phyloP scores from a whole-genome alignment of 1,140 invertebrate genomes.

The Nomia melanderi region DNA sequence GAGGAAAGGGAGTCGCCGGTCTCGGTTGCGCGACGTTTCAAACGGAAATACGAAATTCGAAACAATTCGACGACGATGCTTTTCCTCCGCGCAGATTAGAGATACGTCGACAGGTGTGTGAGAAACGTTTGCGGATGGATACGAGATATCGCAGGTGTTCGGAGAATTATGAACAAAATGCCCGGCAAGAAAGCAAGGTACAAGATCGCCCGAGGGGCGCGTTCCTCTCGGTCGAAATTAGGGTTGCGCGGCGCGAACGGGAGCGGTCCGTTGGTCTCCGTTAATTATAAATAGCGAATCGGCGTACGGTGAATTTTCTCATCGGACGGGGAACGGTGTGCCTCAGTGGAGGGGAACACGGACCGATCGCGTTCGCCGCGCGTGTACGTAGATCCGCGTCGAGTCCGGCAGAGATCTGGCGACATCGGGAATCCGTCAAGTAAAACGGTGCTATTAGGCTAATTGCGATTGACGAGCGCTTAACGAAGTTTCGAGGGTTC shows the following conservation, averaged over 20 bases:
- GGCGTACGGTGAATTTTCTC: too few species aligned
- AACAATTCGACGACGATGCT: neutral
- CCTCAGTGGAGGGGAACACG: neutral
- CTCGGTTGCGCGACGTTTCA: neutral
- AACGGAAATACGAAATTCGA: neutral
- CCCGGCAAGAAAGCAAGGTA: slow-evolving; percentile 65
- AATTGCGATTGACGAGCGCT: slow-evolving; percentile 32
- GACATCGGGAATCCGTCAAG: slow-evolving; percentile 34
- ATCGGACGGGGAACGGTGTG: neutral
- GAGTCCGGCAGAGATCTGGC: slow-evolving; percentile 54
- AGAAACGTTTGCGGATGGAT: slow-evolving; percentile 60
- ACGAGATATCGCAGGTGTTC: slow-evolving; percentile 55
- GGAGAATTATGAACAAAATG: slow-evolving; percentile 54
- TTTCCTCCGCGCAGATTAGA: slow-evolving; percentile 2
- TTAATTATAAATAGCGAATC: slow-evolving; percentile 2
- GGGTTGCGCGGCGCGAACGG: slow-evolving; percentile 21
- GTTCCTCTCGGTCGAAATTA: slow-evolving; percentile 47
- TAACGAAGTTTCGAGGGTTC: slow-evolving; percentile 31
- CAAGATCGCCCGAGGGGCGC: slow-evolving; percentile 39
- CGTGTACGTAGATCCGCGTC: slow-evolving; percentile 32
- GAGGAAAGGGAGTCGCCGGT: slow-evolving; percentile 20
- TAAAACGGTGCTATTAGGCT: slow-evolving; percentile 48
- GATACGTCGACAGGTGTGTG: slow-evolving; percentile 1
- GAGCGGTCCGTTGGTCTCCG: slow-evolving; percentile 12
- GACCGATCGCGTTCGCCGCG: slow-evolving; percentile 24